A percentile compares a stretch with the other conserved stretches of the same genome.
phyloP scores from a whole-genome alignment of 2,888 invertebrate species.

The Luperina nickerlii region DNA sequence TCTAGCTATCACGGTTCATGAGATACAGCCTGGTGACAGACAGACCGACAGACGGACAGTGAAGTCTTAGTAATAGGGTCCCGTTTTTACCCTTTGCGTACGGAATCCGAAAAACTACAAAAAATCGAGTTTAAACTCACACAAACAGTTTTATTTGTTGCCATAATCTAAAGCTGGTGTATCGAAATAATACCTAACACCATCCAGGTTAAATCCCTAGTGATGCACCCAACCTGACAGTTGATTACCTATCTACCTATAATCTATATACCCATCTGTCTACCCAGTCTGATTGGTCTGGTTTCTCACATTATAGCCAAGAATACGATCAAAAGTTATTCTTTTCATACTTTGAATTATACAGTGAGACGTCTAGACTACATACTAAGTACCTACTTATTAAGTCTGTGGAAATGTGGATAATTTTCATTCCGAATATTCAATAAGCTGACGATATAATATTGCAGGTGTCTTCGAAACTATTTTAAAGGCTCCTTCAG shows the following conservation, averaged over 20 bases:
- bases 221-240: neutral
- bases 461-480: neutral
- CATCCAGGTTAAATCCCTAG: constrained; percentile 7
- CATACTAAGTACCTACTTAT: neutral
- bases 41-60: no score
- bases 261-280: constrained; percentile 15
- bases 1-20: no score
- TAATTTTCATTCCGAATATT: constrained; percentile 27
- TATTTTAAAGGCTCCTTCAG: neutral
- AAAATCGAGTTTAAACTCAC: neutral
- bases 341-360: constrained; percentile 39
- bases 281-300: constrained; percentile 17
- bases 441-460: constrained; percentile 7
- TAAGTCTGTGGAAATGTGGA: constrained; percentile 19
- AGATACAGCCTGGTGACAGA: no score
- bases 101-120: no score
- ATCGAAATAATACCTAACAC: neutral
- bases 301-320: constrained; percentile 11
- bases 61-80: no score
- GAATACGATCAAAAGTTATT: constrained; percentile 14
- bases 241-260: neutral
- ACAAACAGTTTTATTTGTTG: neutral
- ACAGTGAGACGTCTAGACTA: constrained; percentile 42
- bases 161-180: neutral
- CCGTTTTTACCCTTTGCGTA: no score